These are phyloP conservation scores for Leucopternis melanops DNA, from an alignment of 2,113 vertebrate genomes.

Conservation along the genomic window DNA sequence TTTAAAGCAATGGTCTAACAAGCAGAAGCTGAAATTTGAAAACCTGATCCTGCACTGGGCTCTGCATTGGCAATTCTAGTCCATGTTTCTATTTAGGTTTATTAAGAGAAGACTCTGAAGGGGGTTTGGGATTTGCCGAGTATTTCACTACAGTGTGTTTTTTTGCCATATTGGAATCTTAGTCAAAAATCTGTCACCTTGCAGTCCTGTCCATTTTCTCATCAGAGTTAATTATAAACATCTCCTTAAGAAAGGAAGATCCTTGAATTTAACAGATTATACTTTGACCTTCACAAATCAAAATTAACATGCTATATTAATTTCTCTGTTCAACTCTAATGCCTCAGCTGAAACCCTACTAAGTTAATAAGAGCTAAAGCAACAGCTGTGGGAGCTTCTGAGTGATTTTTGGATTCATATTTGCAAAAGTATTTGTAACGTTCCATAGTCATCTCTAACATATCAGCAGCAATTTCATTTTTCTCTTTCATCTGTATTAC, in stretches of 20 bases:
- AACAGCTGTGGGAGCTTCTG: constrained; percentile 22
- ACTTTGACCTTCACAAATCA: background rate
- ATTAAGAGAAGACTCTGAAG: background rate
- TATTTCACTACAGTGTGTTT: background rate
- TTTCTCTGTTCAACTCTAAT: constrained; percentile 5
- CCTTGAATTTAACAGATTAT: background rate
- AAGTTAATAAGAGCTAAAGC: background rate
- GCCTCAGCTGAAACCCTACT: background rate
- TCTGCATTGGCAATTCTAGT: background rate
- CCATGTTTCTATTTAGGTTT: background rate
- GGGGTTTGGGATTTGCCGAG: background rate
- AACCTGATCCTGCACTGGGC: background rate
- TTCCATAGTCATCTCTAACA: background rate
- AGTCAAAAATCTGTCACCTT: background rate
- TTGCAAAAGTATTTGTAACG: constrained; percentile 21
- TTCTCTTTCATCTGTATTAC: background rate
- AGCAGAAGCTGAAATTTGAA: background rate
- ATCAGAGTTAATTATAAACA: background rate
- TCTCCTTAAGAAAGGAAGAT: background rate
- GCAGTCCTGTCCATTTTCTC: background rate
- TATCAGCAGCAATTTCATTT: background rate
- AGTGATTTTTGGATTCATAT: constrained; percentile 3
- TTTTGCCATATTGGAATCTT: background rate
- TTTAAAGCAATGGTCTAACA: background rate
- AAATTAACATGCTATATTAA: background rate